Percentiles rank a stretch among this genome's conserved stretches.
These are phyloP conservation scores for Solenopsis invicta DNA, from an alignment of 1,140 invertebrate genomes.

Conservation along the genomic window DNA sequence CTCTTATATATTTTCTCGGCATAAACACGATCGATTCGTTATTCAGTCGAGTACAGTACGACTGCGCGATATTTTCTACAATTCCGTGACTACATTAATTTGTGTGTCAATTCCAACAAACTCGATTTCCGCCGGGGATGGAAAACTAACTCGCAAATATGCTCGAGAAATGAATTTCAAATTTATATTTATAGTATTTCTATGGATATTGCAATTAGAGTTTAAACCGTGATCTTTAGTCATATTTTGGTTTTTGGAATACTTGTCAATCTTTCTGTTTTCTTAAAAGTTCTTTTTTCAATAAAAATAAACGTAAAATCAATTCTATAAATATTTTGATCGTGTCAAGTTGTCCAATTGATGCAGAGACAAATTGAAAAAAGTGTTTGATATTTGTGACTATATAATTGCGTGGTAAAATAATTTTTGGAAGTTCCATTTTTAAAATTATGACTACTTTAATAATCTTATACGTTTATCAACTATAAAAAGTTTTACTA, in stretches of 20 bases:
- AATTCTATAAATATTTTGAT: not conserved
- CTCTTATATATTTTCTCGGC: conserved; percentile 8
- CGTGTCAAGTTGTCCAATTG: not conserved
- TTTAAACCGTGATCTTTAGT: not conserved
- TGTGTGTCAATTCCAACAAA: conserved; percentile 22
- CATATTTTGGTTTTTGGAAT: not conserved
- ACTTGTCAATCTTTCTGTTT: not conserved
- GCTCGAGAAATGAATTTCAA: conserved; percentile 12
- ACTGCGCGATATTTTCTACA: not conserved
- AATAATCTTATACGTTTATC: too few relatives aligned
- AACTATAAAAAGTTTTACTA: too few relatives aligned
- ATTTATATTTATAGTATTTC: conserved; percentile 6
- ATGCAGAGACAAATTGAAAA: not conserved
- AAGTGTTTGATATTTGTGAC: too few relatives aligned
- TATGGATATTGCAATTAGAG: conserved; percentile 5
- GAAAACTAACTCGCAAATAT: not conserved
- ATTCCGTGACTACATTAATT: conserved; percentile 27
- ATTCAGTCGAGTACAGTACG: not conserved
- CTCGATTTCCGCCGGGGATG: not conserved
- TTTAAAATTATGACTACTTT: too few relatives aligned
- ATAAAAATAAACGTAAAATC: not conserved
- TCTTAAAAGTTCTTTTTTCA: not conserved
- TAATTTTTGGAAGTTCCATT: too few relatives aligned
- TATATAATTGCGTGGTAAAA: too few relatives aligned
- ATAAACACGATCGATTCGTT: conserved; percentile 4